Percentiles rank a stretch among this genome's conserved stretches.
phyloP scores from a whole-genome alignment of 2,888 invertebrate species.

The Dioctria linearis region DNA sequence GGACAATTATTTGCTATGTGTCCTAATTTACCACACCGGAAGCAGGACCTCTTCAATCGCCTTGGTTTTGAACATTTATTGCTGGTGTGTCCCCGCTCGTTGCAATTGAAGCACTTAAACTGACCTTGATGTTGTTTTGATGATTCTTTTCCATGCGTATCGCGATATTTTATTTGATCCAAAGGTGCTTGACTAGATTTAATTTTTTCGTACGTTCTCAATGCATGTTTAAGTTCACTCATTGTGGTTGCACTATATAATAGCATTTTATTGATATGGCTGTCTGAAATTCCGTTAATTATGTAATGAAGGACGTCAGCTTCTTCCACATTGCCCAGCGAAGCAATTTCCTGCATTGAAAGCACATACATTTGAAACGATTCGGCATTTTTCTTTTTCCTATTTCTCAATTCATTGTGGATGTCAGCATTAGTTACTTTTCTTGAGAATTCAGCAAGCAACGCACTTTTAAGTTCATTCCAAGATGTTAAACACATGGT shows the following conservation, averaged over 20 bases:
- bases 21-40: neutral
- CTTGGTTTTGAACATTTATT: slow-evolving; percentile 5
- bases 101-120: slow-evolving; percentile 17
- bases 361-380: slow-evolving; percentile 51
- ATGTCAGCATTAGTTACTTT: slow-evolving; percentile 50
- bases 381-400: slow-evolving; percentile 49
- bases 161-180: neutral
- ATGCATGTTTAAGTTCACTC: slow-evolving; percentile 29
- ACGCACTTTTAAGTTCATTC: slow-evolving; percentile 48
- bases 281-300: slow-evolving; percentile 49
- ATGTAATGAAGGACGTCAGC: slow-evolving; percentile 52
- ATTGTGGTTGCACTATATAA: slow-evolving; percentile 45
- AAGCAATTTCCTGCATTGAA: slow-evolving; percentile 53
- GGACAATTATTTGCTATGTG: neutral
- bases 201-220: slow-evolving; percentile 40
- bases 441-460: slow-evolving; percentile 46
- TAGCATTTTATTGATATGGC: slow-evolving; percentile 37
- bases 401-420: slow-evolving; percentile 40
- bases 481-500: slow-evolving; percentile 35
- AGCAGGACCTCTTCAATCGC: neutral
- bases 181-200: neutral
- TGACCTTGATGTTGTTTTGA: neutral
- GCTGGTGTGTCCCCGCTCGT: slow-evolving; percentile 8
- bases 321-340: slow-evolving; percentile 32
- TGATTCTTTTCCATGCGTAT: neutral